Base-by-base conservation (phyloP, 2,888 invertebrate species). In the Caenorhabditis macrosperma region DNA sequence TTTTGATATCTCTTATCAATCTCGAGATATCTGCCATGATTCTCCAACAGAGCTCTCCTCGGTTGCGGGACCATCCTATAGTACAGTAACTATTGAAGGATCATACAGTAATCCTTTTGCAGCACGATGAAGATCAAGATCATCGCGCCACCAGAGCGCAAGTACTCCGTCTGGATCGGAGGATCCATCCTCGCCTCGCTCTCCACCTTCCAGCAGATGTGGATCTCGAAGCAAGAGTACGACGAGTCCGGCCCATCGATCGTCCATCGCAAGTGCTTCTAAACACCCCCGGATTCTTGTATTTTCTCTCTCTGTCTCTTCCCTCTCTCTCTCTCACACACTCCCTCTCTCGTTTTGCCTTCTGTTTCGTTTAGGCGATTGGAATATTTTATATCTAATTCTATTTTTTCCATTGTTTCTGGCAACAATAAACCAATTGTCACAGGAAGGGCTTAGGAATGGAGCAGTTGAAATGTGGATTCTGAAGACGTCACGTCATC, bases 101-200 rank as follows among this genome's bases (percentile, higher is more conserved):
- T 10, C 33, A 33, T 10, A 33, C 5, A 33, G 33, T 33, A 24
- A 26, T 12, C n/a, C 33, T 17, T 64, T 75, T 78, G 52, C 74
- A 81, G 84, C 78, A 80, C 84, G 38, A 93, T 93, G 93, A 93
- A 93, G 91, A 93, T 93, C 91, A 89, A 89, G 84, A 88, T 90
- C 83, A 89, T 89, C 60, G 89, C 90, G 10, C 89, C 90, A 95
- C 88, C 96, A 83, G 96, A 96, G 93, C 94, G 96, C 91, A 96
- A 96, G 92, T 96, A 96, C 94, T 96, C 96, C 91, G 96, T 96
- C 87, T 96, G 96, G 96, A 96, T 97, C 93, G 96, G 96, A 91
- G 96, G 96, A 87, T 96, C 96, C 91, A 96, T 97, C 93, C 93
- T 97, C 91, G 96, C 96, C 71, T 95, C 96, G 2, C 92, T 96